phyloP scores from a whole-genome alignment of 2,888 invertebrate species.

The Andrena hattorfiana region DNA sequence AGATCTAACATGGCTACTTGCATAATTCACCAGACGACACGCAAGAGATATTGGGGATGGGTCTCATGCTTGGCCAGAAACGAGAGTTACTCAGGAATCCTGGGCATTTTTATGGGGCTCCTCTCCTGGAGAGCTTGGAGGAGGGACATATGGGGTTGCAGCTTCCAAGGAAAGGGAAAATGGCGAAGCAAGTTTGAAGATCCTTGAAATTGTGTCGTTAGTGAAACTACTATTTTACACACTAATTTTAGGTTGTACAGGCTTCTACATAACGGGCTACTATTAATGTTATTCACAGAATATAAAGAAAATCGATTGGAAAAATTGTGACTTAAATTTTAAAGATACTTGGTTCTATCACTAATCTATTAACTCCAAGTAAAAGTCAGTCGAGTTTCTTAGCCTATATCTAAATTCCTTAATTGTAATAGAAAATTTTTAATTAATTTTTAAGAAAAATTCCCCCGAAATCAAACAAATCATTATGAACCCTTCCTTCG shows the following conservation, averaged over 20 bases:
- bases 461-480: not conserved
- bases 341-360: not conserved
- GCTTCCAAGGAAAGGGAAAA: slow-evolving; percentile 4
- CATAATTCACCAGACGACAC: slow-evolving; percentile 75
- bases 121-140: slow-evolving; percentile 8
- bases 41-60: slow-evolving; percentile 69
- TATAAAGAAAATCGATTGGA: not conserved
- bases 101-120: slow-evolving; percentile 61
- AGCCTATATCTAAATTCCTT: too few species aligned
- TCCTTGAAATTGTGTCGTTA: not conserved
- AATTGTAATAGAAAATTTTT: too few species aligned
- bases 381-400: not conserved
- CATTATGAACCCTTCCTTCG: not conserved
- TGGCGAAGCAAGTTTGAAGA: not conserved
- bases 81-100: slow-evolving; percentile 59
- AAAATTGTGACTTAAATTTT: too few species aligned
- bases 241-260: not conserved
- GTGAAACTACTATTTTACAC: not conserved
- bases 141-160: slow-evolving; percentile 29
- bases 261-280: too few species aligned
- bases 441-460: not conserved
- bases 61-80: slow-evolving; percentile 56
- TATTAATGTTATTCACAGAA: not conserved
- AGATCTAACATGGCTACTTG: slow-evolving; percentile 69
- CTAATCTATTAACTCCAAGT: not conserved